These are phyloP conservation scores for Miichthys miiuy DNA, from an alignment of 2,797 vertebrate genomes.

Conservation along the genomic window DNA sequence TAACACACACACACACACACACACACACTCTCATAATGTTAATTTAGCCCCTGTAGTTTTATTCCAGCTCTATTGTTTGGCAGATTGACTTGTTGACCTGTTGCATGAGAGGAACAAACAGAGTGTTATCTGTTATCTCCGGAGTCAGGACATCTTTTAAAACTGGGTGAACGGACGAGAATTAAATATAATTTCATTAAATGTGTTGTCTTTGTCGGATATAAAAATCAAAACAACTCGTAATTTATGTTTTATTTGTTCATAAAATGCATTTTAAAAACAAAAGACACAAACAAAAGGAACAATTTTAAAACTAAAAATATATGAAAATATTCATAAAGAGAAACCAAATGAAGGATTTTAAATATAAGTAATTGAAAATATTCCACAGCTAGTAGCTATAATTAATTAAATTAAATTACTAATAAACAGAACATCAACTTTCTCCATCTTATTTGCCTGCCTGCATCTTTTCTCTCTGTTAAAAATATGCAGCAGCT, in stretches of 20 bases:
- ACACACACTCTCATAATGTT: slow-evolving; percentile 33
- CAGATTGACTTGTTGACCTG: slow-evolving; percentile 52
- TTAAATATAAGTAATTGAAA: not conserved
- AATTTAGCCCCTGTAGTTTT: slow-evolving; percentile 51
- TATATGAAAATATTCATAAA: not conserved
- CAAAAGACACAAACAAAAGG: not conserved
- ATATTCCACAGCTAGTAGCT: no score
- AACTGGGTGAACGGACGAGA: not conserved
- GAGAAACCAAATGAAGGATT: not conserved
- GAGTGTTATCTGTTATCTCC: slow-evolving; percentile 13
- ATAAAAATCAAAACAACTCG: not conserved
- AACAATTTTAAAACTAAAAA: not conserved
- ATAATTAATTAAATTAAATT: no score
- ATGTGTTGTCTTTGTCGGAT: not conserved
- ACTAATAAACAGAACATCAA: no score
- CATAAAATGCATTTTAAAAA: not conserved
- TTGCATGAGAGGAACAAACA: slow-evolving; percentile 28
- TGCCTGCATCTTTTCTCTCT: no score
- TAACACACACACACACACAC: slow-evolving; percentile 22
- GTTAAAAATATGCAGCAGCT: no score
- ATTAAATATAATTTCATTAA: not conserved
- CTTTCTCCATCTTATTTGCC: no score
- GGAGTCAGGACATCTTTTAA: not conserved
- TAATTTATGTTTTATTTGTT: no score
- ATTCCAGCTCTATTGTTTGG: slow-evolving; percentile 50